Percentiles rank a stretch among this genome's conserved stretches.
phyloP scores from a whole-genome alignment of 1,140 invertebrate genomes.

The Octopus sinensis region DNA sequence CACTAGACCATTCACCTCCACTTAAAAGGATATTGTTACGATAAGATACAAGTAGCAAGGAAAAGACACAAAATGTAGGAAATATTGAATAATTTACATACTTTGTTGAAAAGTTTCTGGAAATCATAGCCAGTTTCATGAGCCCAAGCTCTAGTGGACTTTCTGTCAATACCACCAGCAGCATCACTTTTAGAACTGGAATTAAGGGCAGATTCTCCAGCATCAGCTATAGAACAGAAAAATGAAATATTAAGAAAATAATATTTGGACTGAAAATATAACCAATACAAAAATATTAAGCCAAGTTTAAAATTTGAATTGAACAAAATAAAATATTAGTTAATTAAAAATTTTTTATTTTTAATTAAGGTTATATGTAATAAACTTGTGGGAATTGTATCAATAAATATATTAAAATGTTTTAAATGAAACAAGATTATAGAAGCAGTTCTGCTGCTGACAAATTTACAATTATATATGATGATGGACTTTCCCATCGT shows the following conservation, averaged over 20 bases:
- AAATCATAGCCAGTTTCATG: slow-evolving; percentile 79
- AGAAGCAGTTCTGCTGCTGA: no score
- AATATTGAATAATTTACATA: slow-evolving; percentile 26
- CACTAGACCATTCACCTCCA: no score
- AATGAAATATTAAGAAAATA: neutral
- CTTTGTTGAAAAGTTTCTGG: slow-evolving; percentile 63
- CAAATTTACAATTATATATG: no score
- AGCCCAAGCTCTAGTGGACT: slow-evolving; percentile 88
- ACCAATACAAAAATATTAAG: neutral
- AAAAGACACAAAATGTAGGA: no score
- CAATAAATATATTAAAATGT: no score
- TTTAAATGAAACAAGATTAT: no score
- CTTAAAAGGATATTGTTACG: no score
- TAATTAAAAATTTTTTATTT: no score
- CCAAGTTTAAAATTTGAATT: neutral
- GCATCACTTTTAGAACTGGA: neutral
- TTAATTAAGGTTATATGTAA: no score
- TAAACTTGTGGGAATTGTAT: no score
- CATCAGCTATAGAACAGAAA: neutral
- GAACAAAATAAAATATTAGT: neutral
- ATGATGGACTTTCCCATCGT: no score
- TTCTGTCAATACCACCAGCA: slow-evolving; percentile 69
- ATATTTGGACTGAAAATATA: slow-evolving; percentile 16
- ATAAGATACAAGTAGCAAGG: no score
- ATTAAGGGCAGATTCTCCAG: neutral